Conservation (phyloP, 2,797 vertebrate species). For the Craterocephalus amniculus region DNA sequence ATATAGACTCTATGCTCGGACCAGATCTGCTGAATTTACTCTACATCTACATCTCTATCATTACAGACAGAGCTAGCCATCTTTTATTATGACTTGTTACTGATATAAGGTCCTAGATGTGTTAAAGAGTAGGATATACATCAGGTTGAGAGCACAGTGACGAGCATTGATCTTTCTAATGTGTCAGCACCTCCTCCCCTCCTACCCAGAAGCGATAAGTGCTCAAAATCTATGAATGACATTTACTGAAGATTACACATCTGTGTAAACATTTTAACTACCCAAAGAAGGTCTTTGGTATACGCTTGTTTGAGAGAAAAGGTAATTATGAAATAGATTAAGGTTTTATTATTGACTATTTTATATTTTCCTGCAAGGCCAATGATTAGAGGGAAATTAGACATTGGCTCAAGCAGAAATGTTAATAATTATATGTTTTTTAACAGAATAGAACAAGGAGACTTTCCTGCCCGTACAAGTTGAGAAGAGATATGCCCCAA, state of each 20-base stretch:
- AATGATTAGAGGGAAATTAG: background rate
- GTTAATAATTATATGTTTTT: background rate
- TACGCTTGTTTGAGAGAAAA: slow-evolving; percentile 1
- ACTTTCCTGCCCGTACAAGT: background rate
- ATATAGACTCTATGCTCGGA: background rate
- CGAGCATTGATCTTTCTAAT: slow-evolving; percentile 5
- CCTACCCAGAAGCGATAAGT: slow-evolving; percentile 19
- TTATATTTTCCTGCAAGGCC: background rate
- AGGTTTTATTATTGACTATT: background rate
- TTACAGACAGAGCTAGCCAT: slow-evolving; percentile 10
- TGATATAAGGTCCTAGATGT: slow-evolving; percentile 6
- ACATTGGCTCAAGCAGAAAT: background rate
- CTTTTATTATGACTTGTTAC: slow-evolving; percentile 8
- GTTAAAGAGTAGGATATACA: slow-evolving; percentile 1
- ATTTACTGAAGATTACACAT: slow-evolving; percentile 11
- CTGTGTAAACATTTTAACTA: slow-evolving; percentile 11
- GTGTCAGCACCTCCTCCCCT: slow-evolving; percentile 28
- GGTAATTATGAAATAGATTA: background rate
- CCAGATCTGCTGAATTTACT: slow-evolving; percentile 10
- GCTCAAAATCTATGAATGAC: slow-evolving; percentile 38
- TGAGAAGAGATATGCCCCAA: background rate
- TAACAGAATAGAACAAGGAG: slow-evolving; percentile 7
- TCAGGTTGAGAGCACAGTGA: slow-evolving; percentile 10
- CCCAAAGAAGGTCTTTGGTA: background rate
- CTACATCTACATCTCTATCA: slow-evolving; percentile 46